Percentiles rank a stretch among this genome's conserved stretches.
phyloP scores from a whole-genome alignment of 1,140 invertebrate genomes.

The Hyles vespertilio region DNA sequence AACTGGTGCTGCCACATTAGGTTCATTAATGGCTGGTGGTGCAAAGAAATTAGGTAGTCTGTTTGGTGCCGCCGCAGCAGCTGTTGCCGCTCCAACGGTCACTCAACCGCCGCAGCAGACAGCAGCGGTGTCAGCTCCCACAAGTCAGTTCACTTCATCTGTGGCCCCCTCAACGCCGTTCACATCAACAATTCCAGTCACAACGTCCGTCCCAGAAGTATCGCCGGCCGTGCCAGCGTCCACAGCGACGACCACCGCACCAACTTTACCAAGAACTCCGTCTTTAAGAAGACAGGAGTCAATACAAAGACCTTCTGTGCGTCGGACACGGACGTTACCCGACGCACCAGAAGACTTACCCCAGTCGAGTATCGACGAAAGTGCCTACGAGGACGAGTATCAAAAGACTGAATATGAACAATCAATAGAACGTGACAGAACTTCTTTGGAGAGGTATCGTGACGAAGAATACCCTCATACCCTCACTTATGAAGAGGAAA shows the following conservation, averaged over 20 bases:
- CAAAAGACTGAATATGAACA: constrained; percentile 72
- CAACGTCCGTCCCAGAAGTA: constrained; percentile 66
- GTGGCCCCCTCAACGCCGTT: constrained; percentile 63
- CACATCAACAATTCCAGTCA: constrained; percentile 54
- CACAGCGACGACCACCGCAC: constrained; percentile 56
- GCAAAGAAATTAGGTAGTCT: constrained; percentile 71
- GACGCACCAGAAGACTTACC: constrained; percentile 63
- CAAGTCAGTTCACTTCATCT: constrained; percentile 42
- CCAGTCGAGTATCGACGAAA: constrained; percentile 64
- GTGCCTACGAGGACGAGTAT: constrained; percentile 72
- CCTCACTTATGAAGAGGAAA: constrained; percentile 54
- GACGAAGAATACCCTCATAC: constrained; percentile 57
- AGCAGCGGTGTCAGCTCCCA: constrained; percentile 29
- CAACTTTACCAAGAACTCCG: constrained; percentile 56
- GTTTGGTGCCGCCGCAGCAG: constrained; percentile 67
- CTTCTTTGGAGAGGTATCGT: constrained; percentile 64
- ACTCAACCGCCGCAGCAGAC: constrained; percentile 34
- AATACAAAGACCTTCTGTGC: constrained; percentile 68
- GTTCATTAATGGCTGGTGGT: constrained; percentile 73
- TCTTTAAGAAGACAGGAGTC: constrained; percentile 67
- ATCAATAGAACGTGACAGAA: constrained; percentile 57
- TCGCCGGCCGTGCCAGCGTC: constrained; percentile 46
- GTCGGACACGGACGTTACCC: constrained; percentile 58
- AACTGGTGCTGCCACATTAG: constrained; percentile 68
- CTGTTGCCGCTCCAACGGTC: constrained; percentile 47